Conservation (phyloP, 2,888 invertebrate species). For the Nomada fabriciana region DNA sequence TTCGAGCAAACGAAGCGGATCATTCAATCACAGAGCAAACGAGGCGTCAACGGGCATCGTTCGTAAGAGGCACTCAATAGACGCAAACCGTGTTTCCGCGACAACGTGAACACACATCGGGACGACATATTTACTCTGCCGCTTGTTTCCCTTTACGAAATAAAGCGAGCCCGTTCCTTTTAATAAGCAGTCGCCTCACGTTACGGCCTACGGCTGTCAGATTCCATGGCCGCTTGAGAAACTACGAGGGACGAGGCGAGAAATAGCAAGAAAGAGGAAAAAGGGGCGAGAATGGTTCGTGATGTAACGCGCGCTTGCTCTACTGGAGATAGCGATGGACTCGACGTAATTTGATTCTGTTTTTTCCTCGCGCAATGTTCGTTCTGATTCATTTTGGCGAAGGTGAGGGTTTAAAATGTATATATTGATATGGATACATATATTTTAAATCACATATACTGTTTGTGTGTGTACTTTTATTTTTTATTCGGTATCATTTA, state of each 20-base stretch:
- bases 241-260: conserved; percentile 25
- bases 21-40: conserved; percentile 55
- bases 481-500: too few species aligned
- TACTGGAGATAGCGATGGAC: conserved; percentile 21
- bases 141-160: conserved; percentile 54
- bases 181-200: conserved; percentile 49
- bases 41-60: conserved; percentile 49
- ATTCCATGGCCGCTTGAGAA: conserved; percentile 41
- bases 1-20: conserved; percentile 41
- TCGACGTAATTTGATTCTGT: not conserved
- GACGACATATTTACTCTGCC: conserved; percentile 49
- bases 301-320: conserved; percentile 27
- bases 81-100: conserved; percentile 49
- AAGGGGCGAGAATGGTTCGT: conserved; percentile 28
- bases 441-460: too few species aligned
- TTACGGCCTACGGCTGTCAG: conserved; percentile 56
- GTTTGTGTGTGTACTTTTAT: too few species aligned
- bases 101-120: conserved; percentile 47
- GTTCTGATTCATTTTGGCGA: not conserved
- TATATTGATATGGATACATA: too few species aligned
- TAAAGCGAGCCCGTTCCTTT: conserved; percentile 53
- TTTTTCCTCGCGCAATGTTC: not conserved
- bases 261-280: conserved; percentile 28
- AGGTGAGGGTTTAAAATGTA: too few species aligned
- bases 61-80: conserved; percentile 50